Evolutionary conservation across 1,140 invertebrate genomes (phyloP), one percentile per base, ranked within the genome.

Genomic region (Notospermus geniculatus): DNA sequence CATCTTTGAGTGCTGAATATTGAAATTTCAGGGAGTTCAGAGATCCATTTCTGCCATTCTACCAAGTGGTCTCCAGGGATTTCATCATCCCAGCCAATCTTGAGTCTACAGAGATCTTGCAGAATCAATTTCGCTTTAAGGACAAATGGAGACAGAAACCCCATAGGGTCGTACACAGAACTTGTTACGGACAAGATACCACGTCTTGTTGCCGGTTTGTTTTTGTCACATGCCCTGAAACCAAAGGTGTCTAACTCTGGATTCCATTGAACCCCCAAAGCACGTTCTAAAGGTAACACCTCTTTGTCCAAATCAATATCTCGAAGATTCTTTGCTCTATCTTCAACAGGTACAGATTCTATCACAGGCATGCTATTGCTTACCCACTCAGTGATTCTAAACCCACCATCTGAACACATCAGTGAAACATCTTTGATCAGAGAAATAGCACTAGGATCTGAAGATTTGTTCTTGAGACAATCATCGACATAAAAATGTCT

Each of bases 401-500:
- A 66, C 9, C 61, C 64, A 36, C 61, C 60, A 17, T 39, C 46
- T 52, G 23, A 1, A n/a, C 53, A 27, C 0, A 67, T 1, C 28
- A 17, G 2, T 30, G 28, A 43, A 19, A 67, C 29, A 32, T 60
- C 59, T 19, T 43, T 43, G 39, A 43, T 19, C 11, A 43, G 19
- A 43, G 11, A 11, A 11, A 43, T 13, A 17, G 19, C 41, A 19
- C 27, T 43, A 19, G 54, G 11, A 50, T 36, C 23, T 30, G 17
- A 28, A 23, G 22, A 45, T 22, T 15, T n/a, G 13, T 43, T 59
- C 36, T 60, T 65, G 30, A 68, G 25, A 27, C 60, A 59, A 50
- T 68, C 63, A 58, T 68, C 63, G 0, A 68, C 54, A 54, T 68
- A 66, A 52, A 68, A 66, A 46, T 66, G 54, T 17, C 53, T 56